These are phyloP conservation scores for Mythimna loreyi DNA, from an alignment of 2,888 invertebrate species.

Conservation along the genomic window DNA sequence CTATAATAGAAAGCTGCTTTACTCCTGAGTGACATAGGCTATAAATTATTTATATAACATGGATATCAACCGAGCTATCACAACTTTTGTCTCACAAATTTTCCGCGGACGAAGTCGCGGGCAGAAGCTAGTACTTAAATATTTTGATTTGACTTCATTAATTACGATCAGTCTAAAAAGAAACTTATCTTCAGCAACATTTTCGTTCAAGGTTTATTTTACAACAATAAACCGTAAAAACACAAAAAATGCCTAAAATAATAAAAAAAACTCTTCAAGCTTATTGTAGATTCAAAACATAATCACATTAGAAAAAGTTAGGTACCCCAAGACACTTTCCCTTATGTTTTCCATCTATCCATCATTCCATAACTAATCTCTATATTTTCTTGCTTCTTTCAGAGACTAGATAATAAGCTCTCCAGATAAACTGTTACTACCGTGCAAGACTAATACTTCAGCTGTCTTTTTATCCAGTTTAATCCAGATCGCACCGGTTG, in stretches of 20 bases:
- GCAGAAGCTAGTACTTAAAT: no score
- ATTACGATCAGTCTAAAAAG: no score
- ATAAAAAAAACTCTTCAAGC: not conserved
- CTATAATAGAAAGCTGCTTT: no score
- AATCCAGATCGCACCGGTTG: constrained; percentile 46
- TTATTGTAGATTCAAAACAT: not conserved
- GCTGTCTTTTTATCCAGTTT: constrained; percentile 53
- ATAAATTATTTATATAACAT: no score
- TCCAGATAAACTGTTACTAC: constrained; percentile 43
- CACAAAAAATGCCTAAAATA: not conserved
- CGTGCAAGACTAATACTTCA: constrained; percentile 47
- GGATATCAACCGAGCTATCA: no score
- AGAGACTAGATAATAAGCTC: constrained; percentile 28
- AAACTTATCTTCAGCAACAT: no score
- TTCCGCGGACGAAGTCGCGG: no score
- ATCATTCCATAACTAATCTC: constrained; percentile 8
- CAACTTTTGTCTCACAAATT: no score
- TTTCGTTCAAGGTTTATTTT: no score
- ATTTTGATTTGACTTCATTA: no score
- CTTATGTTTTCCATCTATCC: not conserved
- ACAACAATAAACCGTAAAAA: not conserved
- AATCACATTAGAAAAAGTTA: not conserved
- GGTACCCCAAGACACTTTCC: no score
- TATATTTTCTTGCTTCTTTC: not conserved
- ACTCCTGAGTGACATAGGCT: no score